Percentiles rank a stretch among this genome's conserved stretches.
phyloP scores from a whole-genome alignment of 2,888 invertebrate genomes.

The Idaea biselata region DNA sequence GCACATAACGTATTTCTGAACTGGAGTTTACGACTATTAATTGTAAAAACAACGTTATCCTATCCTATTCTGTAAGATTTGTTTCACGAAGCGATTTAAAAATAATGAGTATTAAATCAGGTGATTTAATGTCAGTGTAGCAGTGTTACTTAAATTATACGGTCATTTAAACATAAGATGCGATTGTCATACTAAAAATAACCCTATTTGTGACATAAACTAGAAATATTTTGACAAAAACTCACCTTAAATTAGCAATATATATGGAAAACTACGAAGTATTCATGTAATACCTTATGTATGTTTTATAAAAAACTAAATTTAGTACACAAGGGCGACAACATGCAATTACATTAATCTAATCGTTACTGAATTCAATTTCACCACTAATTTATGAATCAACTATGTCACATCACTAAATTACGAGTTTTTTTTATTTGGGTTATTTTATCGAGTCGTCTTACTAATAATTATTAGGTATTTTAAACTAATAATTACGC shows the following conservation, averaged over 20 bases:
- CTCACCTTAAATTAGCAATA: constrained; percentile 52
- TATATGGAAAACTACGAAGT: constrained; percentile 43
- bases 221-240: neutral
- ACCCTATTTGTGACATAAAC: neutral
- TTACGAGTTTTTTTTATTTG: constrained; percentile 34
- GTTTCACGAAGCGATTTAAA: neutral
- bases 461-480: constrained; percentile 40
- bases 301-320: constrained; percentile 50
- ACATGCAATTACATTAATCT: constrained; percentile 28
- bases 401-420: constrained; percentile 54
- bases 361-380: constrained; percentile 21
- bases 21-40: neutral
- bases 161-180: constrained; percentile 7
- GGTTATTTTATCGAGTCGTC: constrained; percentile 34
- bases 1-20: too few relatives aligned
- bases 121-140: neutral
- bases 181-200: constrained; percentile 20
- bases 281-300: constrained; percentile 45
- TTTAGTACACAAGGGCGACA: constrained; percentile 49
- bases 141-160: neutral
- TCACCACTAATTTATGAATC: constrained; percentile 29
- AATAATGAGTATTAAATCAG: neutral
- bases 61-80: too few relatives aligned
- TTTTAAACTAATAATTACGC: constrained; percentile 37
- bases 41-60: neutral